Base-by-base conservation (phyloP, 2,797 vertebrate genomes). In the Galagoides demidoff region DNA sequence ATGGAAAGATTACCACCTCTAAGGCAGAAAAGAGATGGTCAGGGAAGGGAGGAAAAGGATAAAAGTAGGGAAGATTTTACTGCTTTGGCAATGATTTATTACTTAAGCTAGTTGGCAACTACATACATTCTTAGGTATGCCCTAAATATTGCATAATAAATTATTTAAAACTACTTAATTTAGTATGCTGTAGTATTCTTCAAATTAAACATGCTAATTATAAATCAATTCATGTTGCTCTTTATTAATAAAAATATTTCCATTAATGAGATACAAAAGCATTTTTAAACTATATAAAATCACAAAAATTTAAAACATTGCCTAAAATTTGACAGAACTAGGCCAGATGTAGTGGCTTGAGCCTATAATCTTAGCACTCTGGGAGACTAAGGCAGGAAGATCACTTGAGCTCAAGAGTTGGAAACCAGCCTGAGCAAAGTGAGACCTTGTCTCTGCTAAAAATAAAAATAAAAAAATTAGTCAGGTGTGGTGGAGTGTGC, bases 221-320 rank as follows among this genome's bases (percentile, higher is more conserved):
- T 7, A 78, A 73, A 74, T 92, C 57, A 92, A 95, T 27, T 37
- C 55, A 90, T 39, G n/a, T 16, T 83, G 19, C 4, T 85, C 52
- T n/a, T 76, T 22, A 39, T 27, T 31, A 14, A 79, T 68, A 81
- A 74, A 85, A 20, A 7, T 39, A 77, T 37, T 78, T 71, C 43
- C 39, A 79, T 76, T 70, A 70, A 34, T 16, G 23, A 85, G 22
- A 37, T 43, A 81, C 25, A 45, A 19, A 85, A 91, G 89, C 4
- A 89, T 11, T 27, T 74, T 6, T 31, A 79, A 85, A 79, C 17
- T 68, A 83, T 96, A 17, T 89, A 70, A 96, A 86, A 63, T n/a
- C 6, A 63, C 13, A 89, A 0, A 68, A 39, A 68, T 89, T 61
- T 93, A 61, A 81, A 76, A 34, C 3, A 5, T 90, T 64, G 3